Evolutionary conservation across 2,797 vertebrate species (phyloP), one percentile per base, ranked within the genome.

Genomic region (Calcarius lapponicus): DNA sequence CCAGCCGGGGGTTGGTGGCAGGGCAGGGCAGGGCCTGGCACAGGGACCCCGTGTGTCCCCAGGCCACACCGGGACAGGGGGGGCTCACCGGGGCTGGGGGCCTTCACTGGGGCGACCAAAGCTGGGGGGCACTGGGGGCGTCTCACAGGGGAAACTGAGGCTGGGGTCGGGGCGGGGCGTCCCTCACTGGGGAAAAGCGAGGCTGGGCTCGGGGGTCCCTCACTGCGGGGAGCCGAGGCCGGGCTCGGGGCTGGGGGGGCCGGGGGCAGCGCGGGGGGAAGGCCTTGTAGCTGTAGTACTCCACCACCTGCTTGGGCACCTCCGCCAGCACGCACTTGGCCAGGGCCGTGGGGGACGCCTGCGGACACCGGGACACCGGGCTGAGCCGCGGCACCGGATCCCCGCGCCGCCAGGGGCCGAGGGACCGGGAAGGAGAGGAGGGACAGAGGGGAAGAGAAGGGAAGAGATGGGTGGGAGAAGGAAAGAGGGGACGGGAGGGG

Each of bases 301-400:
- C 99, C 90, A 99, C 99, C 83, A 99, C 98, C 97, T 99, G 99
- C 95, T 98, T 99, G 88, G 99, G 99, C 70, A 99, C 99, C 97
- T 99, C 99, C 0, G 99, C 99, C 96, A 99, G 97, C 93, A 99
- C 99, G 6, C 99, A 99, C 97, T 99, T 99, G n/a, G 99, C 99
- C 98, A 99, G 97, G 2, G 99, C 99, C 2, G 98, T 98, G 1
- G 99, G 99, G 9, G 99, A 99, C 0, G 98, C 99, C 99, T 99
- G 98, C 1, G 60, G 95, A 67, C 70, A 87, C 5, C n/a, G 6
- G 26, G 57, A 58, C 57, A 61, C 26, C 18, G 54, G 48, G 80
- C 36, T 72, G 70, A 56, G 51, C 51, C 31, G 22, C 38, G 42
- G 9, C 51, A 31, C 29, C 53, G 38, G 38, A 3, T 71, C 5